A percentile compares a stretch with the other conserved stretches of the same genome.
Conservation (phyloP, 1,140 invertebrate genomes). For the Myzus persicae region DNA sequence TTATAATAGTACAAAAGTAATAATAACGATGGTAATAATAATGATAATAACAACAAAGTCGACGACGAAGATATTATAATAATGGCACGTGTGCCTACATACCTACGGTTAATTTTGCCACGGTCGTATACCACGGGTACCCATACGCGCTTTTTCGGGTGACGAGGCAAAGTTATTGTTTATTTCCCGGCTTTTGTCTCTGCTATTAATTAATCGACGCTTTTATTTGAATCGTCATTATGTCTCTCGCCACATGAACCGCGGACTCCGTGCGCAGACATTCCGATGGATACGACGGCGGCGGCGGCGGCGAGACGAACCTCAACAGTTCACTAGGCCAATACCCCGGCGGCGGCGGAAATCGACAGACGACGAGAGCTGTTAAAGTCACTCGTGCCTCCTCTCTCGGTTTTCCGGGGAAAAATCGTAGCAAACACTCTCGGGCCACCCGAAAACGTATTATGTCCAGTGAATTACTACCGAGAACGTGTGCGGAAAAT, state of each 20-base stretch:
- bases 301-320: neutral
- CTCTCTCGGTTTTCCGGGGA: neutral
- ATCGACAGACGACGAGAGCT: neutral
- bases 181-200: slow-evolving; percentile 30
- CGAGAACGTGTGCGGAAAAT: neutral
- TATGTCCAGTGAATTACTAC: neutral
- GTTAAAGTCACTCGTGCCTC: neutral
- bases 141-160: neutral
- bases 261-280: neutral
- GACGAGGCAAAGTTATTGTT: slow-evolving; percentile 46
- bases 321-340: slow-evolving; percentile 52
- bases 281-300: neutral
- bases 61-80: neutral
- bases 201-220: neutral
- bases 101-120: neutral
- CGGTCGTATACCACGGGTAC: neutral
- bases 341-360: slow-evolving; percentile 22
- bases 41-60: neutral
- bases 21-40: neutral
- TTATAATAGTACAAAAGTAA: neutral
- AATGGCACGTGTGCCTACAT: neutral
- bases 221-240: slow-evolving; percentile 46
- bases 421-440: neutral
- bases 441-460: neutral
- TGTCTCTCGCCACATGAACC: neutral